Evolutionary conservation across 2,797 vertebrate genomes (phyloP).

Genomic region (Hylomyscus alleni): DNA sequence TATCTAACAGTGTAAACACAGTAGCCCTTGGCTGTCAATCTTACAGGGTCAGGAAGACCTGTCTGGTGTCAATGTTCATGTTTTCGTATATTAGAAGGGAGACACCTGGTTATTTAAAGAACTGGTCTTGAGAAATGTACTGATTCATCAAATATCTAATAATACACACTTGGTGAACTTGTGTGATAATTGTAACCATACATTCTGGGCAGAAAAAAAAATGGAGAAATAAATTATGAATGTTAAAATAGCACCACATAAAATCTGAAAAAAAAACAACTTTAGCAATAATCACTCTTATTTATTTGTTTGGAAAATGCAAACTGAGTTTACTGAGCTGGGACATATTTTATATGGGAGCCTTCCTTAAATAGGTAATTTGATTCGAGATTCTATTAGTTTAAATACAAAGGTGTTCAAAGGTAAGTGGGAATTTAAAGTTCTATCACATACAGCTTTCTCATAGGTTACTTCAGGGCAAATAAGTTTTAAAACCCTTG

Average conservation of each 20-base stretch:
- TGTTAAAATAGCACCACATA: neutral
- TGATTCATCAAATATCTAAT: constrained; percentile 14
- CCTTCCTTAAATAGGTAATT: neutral
- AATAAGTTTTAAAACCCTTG: neutral
- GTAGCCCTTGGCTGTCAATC: neutral
- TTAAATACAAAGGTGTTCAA: constrained; percentile 1
- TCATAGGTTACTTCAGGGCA: neutral
- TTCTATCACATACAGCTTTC: neutral
- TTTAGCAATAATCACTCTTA: neutral
- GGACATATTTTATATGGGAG: neutral
- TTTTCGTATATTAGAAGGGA: constrained; percentile 22
- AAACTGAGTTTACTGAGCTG: constrained; percentile 1
- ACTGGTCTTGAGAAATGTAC: neutral
- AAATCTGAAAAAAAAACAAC: constrained; percentile 42
- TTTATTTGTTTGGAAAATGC: constrained; percentile 20
- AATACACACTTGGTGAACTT: constrained; percentile 3
- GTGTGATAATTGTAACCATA: constrained; percentile 14
- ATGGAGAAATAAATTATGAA: neutral
- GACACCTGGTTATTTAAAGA: constrained; percentile 48
- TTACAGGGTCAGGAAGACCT: constrained; percentile 34
- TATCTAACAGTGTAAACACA: constrained; percentile 6
- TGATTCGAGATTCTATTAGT: neutral
- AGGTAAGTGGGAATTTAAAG: neutral
- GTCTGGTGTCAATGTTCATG: neutral
- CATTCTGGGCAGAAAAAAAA: neutral